phyloP scores from a whole-genome alignment of 2,113 vertebrate species.

The Gobio gobio region DNA sequence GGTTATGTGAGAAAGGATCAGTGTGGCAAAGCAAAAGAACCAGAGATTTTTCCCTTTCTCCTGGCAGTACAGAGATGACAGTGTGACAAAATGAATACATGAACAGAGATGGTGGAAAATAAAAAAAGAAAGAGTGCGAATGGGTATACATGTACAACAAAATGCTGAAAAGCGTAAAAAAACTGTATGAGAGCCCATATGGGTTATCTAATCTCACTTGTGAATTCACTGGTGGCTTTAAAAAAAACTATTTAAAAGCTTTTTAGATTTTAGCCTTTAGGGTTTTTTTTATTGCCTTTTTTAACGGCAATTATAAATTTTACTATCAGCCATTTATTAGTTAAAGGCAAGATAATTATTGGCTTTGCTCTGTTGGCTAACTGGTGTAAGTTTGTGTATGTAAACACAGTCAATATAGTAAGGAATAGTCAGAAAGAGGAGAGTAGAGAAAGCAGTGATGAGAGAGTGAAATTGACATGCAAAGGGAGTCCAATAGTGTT shows the following conservation, averaged over 20 bases:
- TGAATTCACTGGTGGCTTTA: too few species aligned
- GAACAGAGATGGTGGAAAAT: not conserved
- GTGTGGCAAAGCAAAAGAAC: not conserved
- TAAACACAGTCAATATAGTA: not conserved
- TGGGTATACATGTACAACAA: too few species aligned
- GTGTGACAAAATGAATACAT: not conserved
- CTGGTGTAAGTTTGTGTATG: not conserved
- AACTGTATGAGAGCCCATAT: too few species aligned
- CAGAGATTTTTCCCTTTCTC: not conserved
- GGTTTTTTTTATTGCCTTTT: too few species aligned
- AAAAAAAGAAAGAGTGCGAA: too few species aligned
- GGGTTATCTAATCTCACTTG: too few species aligned
- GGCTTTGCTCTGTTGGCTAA: not conserved
- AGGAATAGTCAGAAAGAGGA: not conserved
- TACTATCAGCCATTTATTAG: not conserved
- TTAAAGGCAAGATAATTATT: not conserved
- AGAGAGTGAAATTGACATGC: not conserved
- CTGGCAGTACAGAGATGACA: not conserved
- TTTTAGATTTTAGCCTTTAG: too few species aligned
- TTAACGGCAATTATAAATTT: too few species aligned
- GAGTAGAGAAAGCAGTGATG: not conserved
- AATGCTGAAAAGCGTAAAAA: too few species aligned
- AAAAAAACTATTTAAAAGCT: too few species aligned
- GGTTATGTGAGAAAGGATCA: conserved; percentile 12
- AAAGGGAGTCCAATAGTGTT: not conserved